Evolutionary conservation across 2,888 invertebrate genomes (phyloP).

Genomic region (Clivina fossor): DNA sequence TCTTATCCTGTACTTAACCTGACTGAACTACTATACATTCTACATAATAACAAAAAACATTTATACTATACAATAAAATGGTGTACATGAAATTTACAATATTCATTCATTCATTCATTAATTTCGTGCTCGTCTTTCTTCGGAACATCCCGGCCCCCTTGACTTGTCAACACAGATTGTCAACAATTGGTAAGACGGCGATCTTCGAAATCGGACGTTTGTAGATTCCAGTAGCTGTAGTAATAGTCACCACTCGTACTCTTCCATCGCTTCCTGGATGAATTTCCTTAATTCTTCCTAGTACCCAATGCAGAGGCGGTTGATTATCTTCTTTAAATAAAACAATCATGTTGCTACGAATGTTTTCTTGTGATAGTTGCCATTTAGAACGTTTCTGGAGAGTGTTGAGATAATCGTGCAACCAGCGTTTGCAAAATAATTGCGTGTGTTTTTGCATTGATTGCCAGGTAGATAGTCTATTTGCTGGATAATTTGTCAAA

Average conservation of each 20-base stretch:
- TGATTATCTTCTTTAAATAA: conserved; percentile 1
- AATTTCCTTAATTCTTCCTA: background rate
- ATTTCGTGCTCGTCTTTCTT: no score
- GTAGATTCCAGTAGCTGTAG: background rate
- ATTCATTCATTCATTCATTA: no score
- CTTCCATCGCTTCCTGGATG: background rate
- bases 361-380: background rate
- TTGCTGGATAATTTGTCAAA: background rate
- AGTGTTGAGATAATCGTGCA: background rate
- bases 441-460: background rate
- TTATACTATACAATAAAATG: no score
- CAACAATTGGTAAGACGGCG: no score
- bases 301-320: background rate
- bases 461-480: background rate
- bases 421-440: conserved; percentile 2
- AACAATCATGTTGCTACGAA: background rate
- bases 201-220: no score
- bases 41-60: no score
- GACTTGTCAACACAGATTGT: no score
- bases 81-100: no score
- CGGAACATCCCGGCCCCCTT: no score
- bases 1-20: no score
- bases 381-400: conserved; percentile 1
- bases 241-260: conserved; percentile 2
- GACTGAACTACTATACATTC: no score